A percentile compares a stretch with the other conserved stretches of the same genome.
phyloP scores from a whole-genome alignment of 2,113 vertebrate species.

The Anthoscopus minutus region DNA sequence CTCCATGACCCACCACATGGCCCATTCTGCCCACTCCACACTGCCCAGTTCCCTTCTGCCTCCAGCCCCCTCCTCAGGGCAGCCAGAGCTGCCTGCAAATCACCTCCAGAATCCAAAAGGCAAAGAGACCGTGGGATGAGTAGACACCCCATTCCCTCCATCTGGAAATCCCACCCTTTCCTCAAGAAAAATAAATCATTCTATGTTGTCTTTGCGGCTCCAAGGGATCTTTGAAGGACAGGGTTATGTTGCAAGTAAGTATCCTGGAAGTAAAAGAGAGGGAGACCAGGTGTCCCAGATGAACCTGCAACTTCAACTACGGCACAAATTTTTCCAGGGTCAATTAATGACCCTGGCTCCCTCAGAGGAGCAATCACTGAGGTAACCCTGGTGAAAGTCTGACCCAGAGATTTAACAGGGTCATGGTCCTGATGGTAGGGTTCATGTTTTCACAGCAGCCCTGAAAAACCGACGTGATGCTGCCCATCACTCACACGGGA shows the following conservation, averaged over 20 bases:
- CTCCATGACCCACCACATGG: rapidly evolving
- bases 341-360: not conserved
- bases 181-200: not conserved
- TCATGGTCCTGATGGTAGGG: not conserved
- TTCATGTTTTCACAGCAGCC: not conserved
- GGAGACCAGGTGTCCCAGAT: not conserved
- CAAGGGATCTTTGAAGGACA: not conserved
- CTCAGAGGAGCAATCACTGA: not conserved
- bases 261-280: not conserved
- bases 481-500: not conserved
- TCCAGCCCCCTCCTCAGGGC: not conserved
- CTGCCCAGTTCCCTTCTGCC: not conserved
- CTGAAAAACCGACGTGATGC: rapidly evolving
- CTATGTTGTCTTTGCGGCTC: not conserved
- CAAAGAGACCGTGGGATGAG: not conserved
- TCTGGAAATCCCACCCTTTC: not conserved
- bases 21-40: not conserved
- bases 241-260: not conserved
- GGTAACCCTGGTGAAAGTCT: not conserved
- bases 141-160: not conserved
- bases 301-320: not conserved
- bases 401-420: not conserved
- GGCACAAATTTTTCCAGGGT: not conserved
- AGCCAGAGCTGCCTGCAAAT: not conserved
- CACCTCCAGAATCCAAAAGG: not conserved